These are phyloP conservation scores for Campopleginae sp. DNA, from an alignment of 2,888 invertebrate genomes.

Conservation along the genomic window DNA sequence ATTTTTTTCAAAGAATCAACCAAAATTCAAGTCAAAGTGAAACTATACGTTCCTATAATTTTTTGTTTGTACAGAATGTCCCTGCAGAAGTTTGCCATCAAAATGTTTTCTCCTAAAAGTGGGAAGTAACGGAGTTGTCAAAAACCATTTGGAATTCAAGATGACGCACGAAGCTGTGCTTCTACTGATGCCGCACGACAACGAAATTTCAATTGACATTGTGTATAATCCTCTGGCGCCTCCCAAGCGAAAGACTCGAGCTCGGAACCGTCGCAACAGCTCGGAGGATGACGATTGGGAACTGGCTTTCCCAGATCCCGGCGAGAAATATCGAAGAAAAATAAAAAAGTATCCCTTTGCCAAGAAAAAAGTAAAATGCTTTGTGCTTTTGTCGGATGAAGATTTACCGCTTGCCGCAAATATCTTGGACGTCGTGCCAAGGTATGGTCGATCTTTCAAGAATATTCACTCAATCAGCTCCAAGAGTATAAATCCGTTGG, in stretches of 20 bases:
- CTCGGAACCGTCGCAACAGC: no score
- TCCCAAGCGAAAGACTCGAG: no score
- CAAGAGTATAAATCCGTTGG: conserved; percentile 15
- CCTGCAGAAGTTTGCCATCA: conserved; percentile 73
- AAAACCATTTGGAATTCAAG: conserved; percentile 71
- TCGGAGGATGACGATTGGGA: background rate
- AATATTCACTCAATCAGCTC: conserved; percentile 67
- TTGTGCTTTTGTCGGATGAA: conserved; percentile 55
- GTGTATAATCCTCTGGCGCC: conserved; percentile 46
- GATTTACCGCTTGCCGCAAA: background rate
- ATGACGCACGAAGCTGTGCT: conserved; percentile 62
- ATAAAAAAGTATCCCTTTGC: background rate
- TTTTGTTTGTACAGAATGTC: conserved; percentile 72
- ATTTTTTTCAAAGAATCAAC: background rate
- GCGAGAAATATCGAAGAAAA: background rate
- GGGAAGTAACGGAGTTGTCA: conserved; percentile 71
- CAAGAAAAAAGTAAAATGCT: conserved; percentile 56
- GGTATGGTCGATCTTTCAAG: conserved; percentile 67
- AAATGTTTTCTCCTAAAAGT: conserved; percentile 74
- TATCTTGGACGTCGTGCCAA: conserved; percentile 56
- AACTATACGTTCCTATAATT: background rate
- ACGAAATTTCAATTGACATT: conserved; percentile 71
- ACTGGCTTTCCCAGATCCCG: no score
- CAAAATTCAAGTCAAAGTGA: background rate
- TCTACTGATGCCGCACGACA: conserved; percentile 76